phyloP scores from a whole-genome alignment of 2,888 invertebrate species.

The Acanthopleura granulata region DNA sequence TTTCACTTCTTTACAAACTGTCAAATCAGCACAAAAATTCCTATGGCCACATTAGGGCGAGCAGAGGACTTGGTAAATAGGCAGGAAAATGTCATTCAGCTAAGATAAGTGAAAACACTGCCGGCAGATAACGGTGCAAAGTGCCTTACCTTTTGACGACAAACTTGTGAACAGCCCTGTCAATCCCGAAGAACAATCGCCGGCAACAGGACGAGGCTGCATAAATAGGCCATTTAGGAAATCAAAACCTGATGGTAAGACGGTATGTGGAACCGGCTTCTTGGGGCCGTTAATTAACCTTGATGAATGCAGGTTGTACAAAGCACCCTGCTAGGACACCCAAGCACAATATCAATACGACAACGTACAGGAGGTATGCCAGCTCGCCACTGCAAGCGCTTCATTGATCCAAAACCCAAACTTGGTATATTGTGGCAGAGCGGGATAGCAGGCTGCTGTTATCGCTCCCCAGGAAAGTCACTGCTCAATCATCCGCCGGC shows the following conservation, averaged over 20 bases:
- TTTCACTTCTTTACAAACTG: too few species aligned
- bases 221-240: not conserved
- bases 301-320: conserved; percentile 13
- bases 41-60: too few species aligned
- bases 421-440: conserved; percentile 2
- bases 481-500: not conserved
- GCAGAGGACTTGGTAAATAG: too few species aligned
- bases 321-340: conserved; percentile 8
- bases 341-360: conserved; percentile 9
- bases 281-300: not conserved
- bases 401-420: conserved; percentile 12
- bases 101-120: too few species aligned
- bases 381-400: not conserved
- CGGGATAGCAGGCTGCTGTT: conserved; percentile 9
- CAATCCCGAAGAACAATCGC: too few species aligned
- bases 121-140: too few species aligned
- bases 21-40: too few species aligned
- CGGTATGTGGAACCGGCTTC: not conserved
- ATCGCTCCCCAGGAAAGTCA: not conserved
- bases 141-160: too few species aligned
- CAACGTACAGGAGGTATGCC: not conserved
- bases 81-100: too few species aligned
- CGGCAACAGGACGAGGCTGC: too few species aligned
- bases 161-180: too few species aligned
- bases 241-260: not conserved